These are phyloP conservation scores for Bombus vancouverensis DNA, from an alignment of 1,140 invertebrate genomes.

Conservation along the genomic window DNA sequence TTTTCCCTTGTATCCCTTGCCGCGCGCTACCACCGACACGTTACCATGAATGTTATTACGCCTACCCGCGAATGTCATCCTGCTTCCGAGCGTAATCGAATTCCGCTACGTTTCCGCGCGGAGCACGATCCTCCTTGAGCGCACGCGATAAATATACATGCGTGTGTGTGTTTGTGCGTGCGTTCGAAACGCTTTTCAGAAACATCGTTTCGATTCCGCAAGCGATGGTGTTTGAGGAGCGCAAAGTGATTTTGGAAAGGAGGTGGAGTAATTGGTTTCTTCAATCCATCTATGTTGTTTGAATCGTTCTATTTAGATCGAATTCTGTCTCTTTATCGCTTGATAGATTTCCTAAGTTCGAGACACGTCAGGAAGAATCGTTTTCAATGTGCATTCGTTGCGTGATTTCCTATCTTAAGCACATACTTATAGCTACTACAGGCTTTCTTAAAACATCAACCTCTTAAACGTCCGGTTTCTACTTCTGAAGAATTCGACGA, in stretches of 20 bases:
- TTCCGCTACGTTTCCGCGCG: not conserved
- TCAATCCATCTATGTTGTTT: not conserved
- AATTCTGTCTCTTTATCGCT: not conserved
- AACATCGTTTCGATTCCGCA: not conserved
- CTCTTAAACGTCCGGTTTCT: too few species aligned
- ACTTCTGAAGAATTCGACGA: too few species aligned
- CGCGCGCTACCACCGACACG: slow-evolving; percentile 10
- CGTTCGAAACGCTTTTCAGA: not conserved
- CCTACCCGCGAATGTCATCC: slow-evolving; percentile 4
- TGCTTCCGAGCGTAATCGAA: not conserved
- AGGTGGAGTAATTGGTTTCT: not conserved
- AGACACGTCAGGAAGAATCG: too few species aligned
- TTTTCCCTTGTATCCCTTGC: slow-evolving; percentile 39
- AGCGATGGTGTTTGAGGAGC: not conserved
- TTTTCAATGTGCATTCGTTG: too few species aligned
- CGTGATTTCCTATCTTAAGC: too few species aligned
- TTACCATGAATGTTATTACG: slow-evolving; percentile 42
- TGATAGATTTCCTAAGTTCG: too few species aligned
- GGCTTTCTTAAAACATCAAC: too few species aligned
- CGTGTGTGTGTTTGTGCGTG: too few species aligned
- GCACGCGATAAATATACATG: not conserved
- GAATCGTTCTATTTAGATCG: not conserved
- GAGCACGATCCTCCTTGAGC: not conserved
- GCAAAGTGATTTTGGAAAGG: not conserved
- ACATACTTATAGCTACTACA: too few species aligned